Evolutionary conservation across 2,888 invertebrate genomes (phyloP), one percentile per base, ranked within the genome.

Genomic region (Synanthedon myopaeformis): DNA sequence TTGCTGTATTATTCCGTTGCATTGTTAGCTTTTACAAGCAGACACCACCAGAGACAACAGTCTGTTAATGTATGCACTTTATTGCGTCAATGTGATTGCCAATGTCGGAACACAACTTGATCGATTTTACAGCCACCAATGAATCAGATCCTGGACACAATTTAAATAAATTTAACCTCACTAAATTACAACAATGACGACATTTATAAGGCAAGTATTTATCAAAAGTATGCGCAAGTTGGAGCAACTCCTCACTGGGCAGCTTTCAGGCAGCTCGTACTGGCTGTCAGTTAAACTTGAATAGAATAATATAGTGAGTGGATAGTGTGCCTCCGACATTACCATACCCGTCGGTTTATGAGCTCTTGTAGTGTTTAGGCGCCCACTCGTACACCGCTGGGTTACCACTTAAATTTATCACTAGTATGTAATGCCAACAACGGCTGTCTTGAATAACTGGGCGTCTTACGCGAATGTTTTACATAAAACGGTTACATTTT

Each of bases 271-370:
- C 61, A 72, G 67, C 66, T 74, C 67, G 61, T 75, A 70, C 61
- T 61, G 56, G 58, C 67, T 76, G 75, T 76, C 77, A 78, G 65
- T 68, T 61, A 59, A 63, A 64, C 67, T 63, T 64, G 65, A 62
- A 68, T 64, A 57, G 66, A 69, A 73, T 75, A 76, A 76, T 72
- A 74, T 74, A 73, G 67, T 64, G 71, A 73, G 70, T 73, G 67
- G 66, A 72, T 69, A 72, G 71, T 69, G 65, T 69, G 69, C 68
- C 70, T 70, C 67, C 66, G 62, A 72, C 72, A 86, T 86, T 84
- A 83, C 78, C 86, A 85, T 86, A 83, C 82, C 69, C 69, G 82
- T 74, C 82, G 77, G 70, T 83, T 85, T 85, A 85, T 81, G 83
- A 76, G 76, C 73, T 68, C 76, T 77, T 74, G 79, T 76, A 77